Evolutionary conservation across 2,113 vertebrate species (phyloP).

Genomic region (Danio rerio): DNA sequence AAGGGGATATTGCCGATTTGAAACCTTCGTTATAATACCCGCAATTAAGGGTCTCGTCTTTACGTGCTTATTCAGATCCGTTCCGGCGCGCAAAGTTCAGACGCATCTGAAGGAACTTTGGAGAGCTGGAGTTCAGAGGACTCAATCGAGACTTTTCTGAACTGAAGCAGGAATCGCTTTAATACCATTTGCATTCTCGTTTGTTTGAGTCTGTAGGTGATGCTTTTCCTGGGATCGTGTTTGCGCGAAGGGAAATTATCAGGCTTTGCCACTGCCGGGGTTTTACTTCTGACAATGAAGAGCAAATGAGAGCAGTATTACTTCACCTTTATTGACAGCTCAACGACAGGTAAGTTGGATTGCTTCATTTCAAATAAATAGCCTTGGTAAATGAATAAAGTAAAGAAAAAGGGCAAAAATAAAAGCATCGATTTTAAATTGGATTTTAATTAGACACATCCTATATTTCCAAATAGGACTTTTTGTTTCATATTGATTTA

Average conservation of each 20-base stretch:
- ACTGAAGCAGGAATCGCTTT: slow-evolving; percentile 3
- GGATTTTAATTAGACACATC: too few relatives aligned
- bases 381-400: background rate
- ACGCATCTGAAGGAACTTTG: slow-evolving; percentile 71
- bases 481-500: background rate
- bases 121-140: slow-evolving; percentile 51
- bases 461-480: too few relatives aligned
- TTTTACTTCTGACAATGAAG: slow-evolving; percentile 72
- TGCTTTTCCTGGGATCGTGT: slow-evolving; percentile 62
- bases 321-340: slow-evolving; percentile 73
- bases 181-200: background rate
- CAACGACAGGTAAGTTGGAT: slow-evolving; percentile 72
- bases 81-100: slow-evolving; percentile 51
- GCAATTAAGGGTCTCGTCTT: slow-evolving; percentile 33
- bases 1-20: slow-evolving; percentile 23
- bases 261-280: slow-evolving; percentile 60
- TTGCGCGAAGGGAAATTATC: slow-evolving; percentile 67
- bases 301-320: slow-evolving; percentile 74
- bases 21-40: slow-evolving; percentile 4
- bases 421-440: background rate
- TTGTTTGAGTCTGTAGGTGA: slow-evolving; percentile 55
- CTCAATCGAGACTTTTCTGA: slow-evolving; percentile 51
- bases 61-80: slow-evolving; percentile 14
- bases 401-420: background rate
- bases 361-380: background rate